Conservation (phyloP, 2,797 vertebrate species). For the Yasuhikotakia modesta region DNA sequence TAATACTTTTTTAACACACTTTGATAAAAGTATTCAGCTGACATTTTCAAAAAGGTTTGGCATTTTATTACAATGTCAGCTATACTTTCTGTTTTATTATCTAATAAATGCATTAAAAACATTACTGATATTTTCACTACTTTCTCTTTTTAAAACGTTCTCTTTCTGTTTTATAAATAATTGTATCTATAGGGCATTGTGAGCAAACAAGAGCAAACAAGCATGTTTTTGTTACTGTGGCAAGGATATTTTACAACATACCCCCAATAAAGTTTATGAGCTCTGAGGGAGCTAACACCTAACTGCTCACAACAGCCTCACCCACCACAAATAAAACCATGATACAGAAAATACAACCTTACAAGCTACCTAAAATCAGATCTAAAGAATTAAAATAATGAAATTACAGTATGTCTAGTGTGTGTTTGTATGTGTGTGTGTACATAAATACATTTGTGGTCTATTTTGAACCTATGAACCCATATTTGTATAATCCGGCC, state of each 20-base stretch:
- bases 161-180: background rate
- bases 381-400: background rate
- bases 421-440: no score
- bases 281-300: constrained; percentile 53
- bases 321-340: constrained; percentile 60
- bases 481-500: no score
- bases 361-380: background rate
- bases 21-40: background rate
- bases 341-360: constrained; percentile 26
- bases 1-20: background rate
- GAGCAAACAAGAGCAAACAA: constrained; percentile 60
- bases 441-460: no score
- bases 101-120: constrained; percentile 28
- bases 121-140: background rate
- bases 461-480: no score
- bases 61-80: constrained; percentile 2
- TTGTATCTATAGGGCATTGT: constrained; percentile 25
- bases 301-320: no score
- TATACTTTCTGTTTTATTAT: background rate
- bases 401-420: no score
- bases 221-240: constrained; percentile 72
- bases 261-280: constrained; percentile 75
- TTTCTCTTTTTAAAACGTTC: background rate
- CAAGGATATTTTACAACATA: constrained; percentile 66
- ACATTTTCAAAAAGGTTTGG: background rate